A percentile compares a stretch with the other conserved stretches of the same genome.
These are phyloP conservation scores for Eupithecia subumbrata DNA, from an alignment of 2,888 invertebrate genomes.

Conservation along the genomic window DNA sequence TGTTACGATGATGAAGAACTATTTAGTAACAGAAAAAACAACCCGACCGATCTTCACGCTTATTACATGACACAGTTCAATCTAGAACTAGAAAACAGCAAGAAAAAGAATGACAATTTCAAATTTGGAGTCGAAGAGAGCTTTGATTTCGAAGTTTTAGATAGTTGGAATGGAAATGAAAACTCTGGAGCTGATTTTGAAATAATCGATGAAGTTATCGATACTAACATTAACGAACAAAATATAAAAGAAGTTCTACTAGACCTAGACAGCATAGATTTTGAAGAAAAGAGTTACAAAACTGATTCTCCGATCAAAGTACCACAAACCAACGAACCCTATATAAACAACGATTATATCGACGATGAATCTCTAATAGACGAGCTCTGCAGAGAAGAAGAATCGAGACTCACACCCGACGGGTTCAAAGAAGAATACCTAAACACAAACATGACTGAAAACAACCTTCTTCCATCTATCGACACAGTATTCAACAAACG, in stretches of 20 bases:
- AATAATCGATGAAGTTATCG: conserved; percentile 72
- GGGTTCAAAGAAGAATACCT: conserved; percentile 70
- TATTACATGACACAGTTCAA: conserved; percentile 82
- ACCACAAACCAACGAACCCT: conserved; percentile 51
- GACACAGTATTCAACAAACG: conserved; percentile 77
- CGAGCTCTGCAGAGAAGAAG: conserved; percentile 78
- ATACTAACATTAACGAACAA: conserved; percentile 72
- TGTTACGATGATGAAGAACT: conserved; percentile 71
- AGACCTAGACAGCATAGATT: conserved; percentile 75
- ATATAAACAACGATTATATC: conserved; percentile 69
- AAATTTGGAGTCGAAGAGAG: conserved; percentile 75
- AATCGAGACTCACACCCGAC: conserved; percentile 70
- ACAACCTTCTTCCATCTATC: conserved; percentile 73
- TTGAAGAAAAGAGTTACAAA: conserved; percentile 67
- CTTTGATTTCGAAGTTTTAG: conserved; percentile 75
- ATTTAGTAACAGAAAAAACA: conserved; percentile 69
- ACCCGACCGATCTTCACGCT: conserved; percentile 75
- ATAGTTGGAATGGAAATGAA: conserved; percentile 60
- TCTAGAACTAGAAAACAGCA: conserved; percentile 77
- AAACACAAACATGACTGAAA: conserved; percentile 58
- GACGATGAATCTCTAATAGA: conserved; percentile 79
- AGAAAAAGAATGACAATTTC: conserved; percentile 65
- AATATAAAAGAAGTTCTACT: conserved; percentile 78
- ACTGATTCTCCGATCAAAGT: conserved; percentile 53
- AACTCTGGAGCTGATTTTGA: conserved; percentile 64